A percentile compares a stretch with the other conserved stretches of the same genome.
phyloP scores from a whole-genome alignment of 2,113 vertebrate genomes.

The Bubo blakistoni region DNA sequence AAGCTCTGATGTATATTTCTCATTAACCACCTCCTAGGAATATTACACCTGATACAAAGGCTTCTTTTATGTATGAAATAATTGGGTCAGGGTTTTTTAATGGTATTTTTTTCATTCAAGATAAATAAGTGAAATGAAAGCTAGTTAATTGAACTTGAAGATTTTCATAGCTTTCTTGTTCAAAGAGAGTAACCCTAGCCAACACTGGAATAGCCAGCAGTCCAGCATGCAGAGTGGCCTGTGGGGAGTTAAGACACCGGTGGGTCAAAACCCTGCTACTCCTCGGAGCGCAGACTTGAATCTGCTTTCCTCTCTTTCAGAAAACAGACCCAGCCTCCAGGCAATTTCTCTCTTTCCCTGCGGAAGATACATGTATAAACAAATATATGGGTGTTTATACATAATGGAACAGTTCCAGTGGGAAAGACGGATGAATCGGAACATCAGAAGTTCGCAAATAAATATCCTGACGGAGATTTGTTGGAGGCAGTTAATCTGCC shows the following conservation, averaged over 20 bases:
- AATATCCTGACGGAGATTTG: neutral
- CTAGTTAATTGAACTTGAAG: neutral
- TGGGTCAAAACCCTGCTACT: neutral
- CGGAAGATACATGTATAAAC: neutral
- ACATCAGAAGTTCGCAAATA: neutral
- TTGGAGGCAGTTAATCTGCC: neutral
- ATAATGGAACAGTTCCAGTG: neutral
- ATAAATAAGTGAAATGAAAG: neutral
- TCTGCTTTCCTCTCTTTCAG: neutral
- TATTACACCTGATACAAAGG: conserved; percentile 42
- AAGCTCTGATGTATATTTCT: conserved; percentile 1
- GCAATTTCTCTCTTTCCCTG: neutral
- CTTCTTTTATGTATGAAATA: conserved; percentile 46
- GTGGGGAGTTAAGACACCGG: neutral
- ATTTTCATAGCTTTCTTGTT: neutral
- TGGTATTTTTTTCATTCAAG: neutral
- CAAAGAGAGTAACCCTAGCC: neutral
- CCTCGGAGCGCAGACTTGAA: neutral
- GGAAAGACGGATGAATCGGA: neutral
- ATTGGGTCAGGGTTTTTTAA: conserved; percentile 14
- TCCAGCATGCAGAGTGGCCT: neutral
- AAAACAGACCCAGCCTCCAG: neutral
- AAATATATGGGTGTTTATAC: neutral
- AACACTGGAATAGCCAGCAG: neutral
- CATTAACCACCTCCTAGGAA: conserved; percentile 31